A percentile compares a stretch with the other conserved stretches of the same genome.
Evolutionary conservation across 2,888 invertebrate species (phyloP).

Genomic region (Chelonus formosanus): DNA sequence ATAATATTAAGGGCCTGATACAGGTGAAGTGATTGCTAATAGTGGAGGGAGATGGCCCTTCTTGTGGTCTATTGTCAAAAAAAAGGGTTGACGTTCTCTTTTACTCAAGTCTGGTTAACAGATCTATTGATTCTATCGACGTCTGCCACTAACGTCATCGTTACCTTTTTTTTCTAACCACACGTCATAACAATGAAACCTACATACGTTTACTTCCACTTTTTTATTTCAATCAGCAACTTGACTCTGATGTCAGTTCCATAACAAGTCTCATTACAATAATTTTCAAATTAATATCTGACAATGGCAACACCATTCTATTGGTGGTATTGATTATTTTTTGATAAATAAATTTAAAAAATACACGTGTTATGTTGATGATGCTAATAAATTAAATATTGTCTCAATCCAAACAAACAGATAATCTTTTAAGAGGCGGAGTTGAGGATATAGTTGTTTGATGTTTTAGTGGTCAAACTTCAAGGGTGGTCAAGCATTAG

Average conservation of each 20-base stretch:
- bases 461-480: slow-evolving; percentile 35
- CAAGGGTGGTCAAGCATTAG: slow-evolving; percentile 41
- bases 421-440: slow-evolving; percentile 45
- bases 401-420: slow-evolving; percentile 52
- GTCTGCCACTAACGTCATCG: slow-evolving; percentile 29
- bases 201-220: slow-evolving; percentile 7
- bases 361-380: too few species aligned
- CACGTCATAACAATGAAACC: slow-evolving; percentile 31
- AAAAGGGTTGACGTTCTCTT: slow-evolving; percentile 30
- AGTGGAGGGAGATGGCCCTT: slow-evolving; percentile 9
- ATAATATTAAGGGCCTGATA: slow-evolving; percentile 59
- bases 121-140: slow-evolving; percentile 35
- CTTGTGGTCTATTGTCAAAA: slow-evolving; percentile 32
- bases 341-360: too few species aligned
- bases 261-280: too few species aligned
- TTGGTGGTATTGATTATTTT: too few species aligned
- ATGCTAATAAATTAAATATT: slow-evolving; percentile 10
- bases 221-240: slow-evolving; percentile 21
- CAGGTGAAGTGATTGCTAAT: slow-evolving; percentile 48
- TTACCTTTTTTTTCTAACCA: slow-evolving; percentile 32
- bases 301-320: too few species aligned
- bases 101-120: slow-evolving; percentile 32
- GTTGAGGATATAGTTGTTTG: slow-evolving; percentile 27
- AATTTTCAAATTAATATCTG: too few species aligned
- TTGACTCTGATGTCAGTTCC: slow-evolving; percentile 24